These are phyloP conservation scores for Plagiodera versicolora DNA, from an alignment of 2,888 invertebrate genomes.

Conservation along the genomic window DNA sequence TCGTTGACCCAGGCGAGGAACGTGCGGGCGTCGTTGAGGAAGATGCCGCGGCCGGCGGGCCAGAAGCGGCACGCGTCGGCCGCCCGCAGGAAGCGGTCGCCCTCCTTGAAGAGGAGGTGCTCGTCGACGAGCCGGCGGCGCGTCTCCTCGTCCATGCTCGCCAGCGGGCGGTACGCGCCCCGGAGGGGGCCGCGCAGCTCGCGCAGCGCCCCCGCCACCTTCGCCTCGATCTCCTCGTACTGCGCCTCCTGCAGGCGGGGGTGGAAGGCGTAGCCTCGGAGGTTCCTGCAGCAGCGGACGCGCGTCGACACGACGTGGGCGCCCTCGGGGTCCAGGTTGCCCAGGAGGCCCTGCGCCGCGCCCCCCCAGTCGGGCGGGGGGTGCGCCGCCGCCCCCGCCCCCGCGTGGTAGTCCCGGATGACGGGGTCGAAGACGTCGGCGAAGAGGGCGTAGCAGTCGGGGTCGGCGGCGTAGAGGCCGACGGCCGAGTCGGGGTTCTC, in stretches of 20 bases:
- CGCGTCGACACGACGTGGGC: slow-evolving; percentile 68
- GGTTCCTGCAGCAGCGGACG: slow-evolving; percentile 66
- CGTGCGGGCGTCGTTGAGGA: slow-evolving; percentile 91
- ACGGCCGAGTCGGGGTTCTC: slow-evolving; percentile 68
- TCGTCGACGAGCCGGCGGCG: slow-evolving; percentile 95
- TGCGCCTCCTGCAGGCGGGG: slow-evolving; percentile 66
- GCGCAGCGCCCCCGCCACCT: slow-evolving; percentile 53
- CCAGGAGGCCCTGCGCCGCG: slow-evolving; percentile 54
- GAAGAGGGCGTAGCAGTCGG: slow-evolving; percentile 68
- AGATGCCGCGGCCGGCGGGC: slow-evolving; percentile 93
- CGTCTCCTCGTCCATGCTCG: slow-evolving; percentile 88
- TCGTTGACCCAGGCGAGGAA: slow-evolving; percentile 98
- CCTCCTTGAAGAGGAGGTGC: slow-evolving; percentile 97
- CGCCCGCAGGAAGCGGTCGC: slow-evolving; percentile 83
- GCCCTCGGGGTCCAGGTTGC: slow-evolving; percentile 63
- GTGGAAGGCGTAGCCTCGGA: slow-evolving; percentile 67
- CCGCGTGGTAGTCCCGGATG: slow-evolving; percentile 69
- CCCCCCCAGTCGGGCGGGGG: slow-evolving; percentile 66
- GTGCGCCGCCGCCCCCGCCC: too few species aligned
- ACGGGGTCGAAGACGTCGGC: slow-evolving; percentile 67
- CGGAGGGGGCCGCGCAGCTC: too few species aligned
- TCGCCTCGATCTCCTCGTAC: slow-evolving; percentile 65
- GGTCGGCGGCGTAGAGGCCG: slow-evolving; percentile 70
- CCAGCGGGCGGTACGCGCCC: slow-evolving; percentile 90
- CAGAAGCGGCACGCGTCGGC: slow-evolving; percentile 94